Base-by-base conservation (phyloP, 1,140 invertebrate species). In the Hypothenemus hampei region DNA sequence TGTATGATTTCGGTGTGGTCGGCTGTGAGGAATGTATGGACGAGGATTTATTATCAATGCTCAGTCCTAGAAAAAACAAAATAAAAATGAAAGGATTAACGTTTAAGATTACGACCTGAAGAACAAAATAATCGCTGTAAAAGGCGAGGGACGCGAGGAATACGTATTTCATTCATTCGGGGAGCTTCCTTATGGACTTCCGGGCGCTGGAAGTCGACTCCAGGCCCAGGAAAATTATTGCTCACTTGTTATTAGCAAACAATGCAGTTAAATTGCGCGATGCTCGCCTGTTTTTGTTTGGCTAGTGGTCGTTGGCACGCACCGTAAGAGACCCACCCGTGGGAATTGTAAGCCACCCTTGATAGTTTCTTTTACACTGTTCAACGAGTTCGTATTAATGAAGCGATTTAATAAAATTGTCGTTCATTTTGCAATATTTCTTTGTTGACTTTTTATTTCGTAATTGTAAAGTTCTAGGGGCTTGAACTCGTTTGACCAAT, bases 1-100 rank as follows among this genome's bases (percentile, higher is more conserved):
- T 69, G 58, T 67, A 69, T 7, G 60, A 53, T 57, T 69, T 69
- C 8, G 67, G 59, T 2, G 64, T 60, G 19, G 59, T 57, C 18
- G 64, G 33, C 58, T 69, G 67, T 24, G 47, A 53, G 43, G n/a
- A n/a, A n/a, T 69, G 64, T 11, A 60, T 54, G 8, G 62, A 56
- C 52, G n/a, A n/a, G n/a, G n/a, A n/a, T n/a, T n/a, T n/a, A n/a
- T 69, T 69, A 47, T 69, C 67, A n/a, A 51, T 58, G 35, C 59
- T 62, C 5, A 64, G 26, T 7, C 62, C 66, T 66, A 55, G 22
- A 64, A 68, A 24, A 11, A 29, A 44, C n/a, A 35, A 39, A 40
- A 40, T 6, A 19, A 13, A 3, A 37, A 19, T 20, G 10, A 33
- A 13, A 8, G 1, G 49, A 3, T 21, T 40, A 4, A 3, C n/a